Evolutionary conservation across 2,888 invertebrate species (phyloP).

Genomic region (Meandrusa payeni): DNA sequence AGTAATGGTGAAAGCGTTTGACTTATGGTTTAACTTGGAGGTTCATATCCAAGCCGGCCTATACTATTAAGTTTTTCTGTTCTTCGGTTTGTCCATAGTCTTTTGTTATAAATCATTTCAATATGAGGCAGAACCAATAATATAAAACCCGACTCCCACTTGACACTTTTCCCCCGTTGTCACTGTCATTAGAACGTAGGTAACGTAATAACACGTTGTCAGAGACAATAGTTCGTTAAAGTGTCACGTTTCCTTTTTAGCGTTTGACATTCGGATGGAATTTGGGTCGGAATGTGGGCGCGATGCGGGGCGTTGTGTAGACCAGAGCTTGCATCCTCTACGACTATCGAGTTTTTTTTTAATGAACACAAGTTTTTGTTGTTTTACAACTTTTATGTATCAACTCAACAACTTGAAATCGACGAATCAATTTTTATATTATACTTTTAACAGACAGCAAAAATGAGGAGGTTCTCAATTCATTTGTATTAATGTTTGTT

Average conservation of each 20-base stretch:
- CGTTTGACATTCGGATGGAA: conserved; percentile 32
- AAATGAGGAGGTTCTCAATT: too few relatives aligned
- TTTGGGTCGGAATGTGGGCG: conserved; percentile 29
- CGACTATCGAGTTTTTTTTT: background rate
- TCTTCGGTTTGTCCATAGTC: background rate
- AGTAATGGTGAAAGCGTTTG: too few relatives aligned
- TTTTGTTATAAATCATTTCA: background rate
- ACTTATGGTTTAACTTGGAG: too few relatives aligned
- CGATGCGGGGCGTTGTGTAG: conserved; percentile 10
- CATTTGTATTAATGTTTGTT: too few relatives aligned
- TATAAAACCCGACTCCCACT: background rate
- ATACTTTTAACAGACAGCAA: too few relatives aligned
- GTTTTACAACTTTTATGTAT: too few relatives aligned
- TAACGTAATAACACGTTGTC: conserved; percentile 22
- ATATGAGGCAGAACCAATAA: background rate
- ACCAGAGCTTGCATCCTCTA: conserved; percentile 3
- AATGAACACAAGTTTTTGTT: background rate
- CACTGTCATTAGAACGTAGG: conserved; percentile 11
- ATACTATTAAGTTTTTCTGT: too few relatives aligned
- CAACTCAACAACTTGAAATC: too few relatives aligned
- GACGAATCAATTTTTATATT: too few relatives aligned
- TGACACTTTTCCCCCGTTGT: background rate
- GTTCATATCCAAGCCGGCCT: too few relatives aligned
- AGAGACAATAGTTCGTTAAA: conserved; percentile 26
- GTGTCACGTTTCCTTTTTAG: conserved; percentile 34